Evolutionary conservation across 2,113 vertebrate genomes (phyloP).

Genomic region (Ciconia stormi): DNA sequence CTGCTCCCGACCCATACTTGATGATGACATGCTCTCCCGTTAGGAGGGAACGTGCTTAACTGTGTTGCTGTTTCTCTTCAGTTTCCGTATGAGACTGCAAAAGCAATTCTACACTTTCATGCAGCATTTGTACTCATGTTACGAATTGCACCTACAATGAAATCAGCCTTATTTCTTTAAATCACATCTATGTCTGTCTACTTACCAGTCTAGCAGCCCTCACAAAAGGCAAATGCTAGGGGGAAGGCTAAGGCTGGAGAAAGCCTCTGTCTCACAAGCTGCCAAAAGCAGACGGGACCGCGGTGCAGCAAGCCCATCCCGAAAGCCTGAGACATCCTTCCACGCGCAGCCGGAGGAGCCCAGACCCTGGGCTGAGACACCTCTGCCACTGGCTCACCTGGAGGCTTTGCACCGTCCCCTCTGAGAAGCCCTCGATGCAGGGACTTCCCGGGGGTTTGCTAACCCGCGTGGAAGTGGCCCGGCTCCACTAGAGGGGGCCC

Average conservation of each 20-base stretch:
- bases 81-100: neutral
- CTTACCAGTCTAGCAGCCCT: neutral
- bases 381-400: fast-evolving
- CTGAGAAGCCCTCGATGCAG: no score
- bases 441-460: fast-evolving
- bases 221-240: neutral
- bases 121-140: fast-evolving
- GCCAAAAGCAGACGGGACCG: neutral
- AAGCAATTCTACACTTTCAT: neutral
- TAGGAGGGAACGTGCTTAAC: neutral
- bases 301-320: fast-evolving
- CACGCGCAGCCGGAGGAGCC: no score
- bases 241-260: neutral
- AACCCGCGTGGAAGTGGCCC: fast-evolving
- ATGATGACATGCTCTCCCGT: fast-evolving
- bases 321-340: neutral
- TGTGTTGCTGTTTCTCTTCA: neutral
- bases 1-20: fast-evolving
- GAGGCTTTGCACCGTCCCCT: neutral
- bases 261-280: neutral
- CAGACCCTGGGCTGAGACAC: neutral
- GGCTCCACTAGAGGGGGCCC: neutral
- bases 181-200: neutral
- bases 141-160: neutral
- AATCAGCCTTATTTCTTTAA: neutral